phyloP scores from a whole-genome alignment of 92 coral and sea anemone genomes.

The Zoanthus sociatus region DNA sequence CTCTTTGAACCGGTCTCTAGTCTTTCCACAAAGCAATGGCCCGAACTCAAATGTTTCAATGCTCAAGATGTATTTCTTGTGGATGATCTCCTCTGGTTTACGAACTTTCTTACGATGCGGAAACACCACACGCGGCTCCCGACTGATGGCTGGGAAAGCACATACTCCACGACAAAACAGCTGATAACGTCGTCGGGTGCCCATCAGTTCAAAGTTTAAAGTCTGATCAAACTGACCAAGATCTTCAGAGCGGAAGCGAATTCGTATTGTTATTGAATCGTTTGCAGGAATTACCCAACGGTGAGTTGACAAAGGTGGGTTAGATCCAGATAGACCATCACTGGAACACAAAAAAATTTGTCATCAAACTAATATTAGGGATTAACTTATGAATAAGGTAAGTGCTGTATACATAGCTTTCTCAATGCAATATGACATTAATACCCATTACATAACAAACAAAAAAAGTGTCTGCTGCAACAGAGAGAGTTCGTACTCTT shows the following conservation, averaged over 20 bases:
- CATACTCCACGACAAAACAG: slow-evolving; percentile 98
- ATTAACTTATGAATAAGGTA: too few relatives aligned
- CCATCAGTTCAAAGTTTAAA: slow-evolving; percentile 94
- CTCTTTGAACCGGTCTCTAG: slow-evolving; percentile 94
- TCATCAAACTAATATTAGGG: too few relatives aligned
- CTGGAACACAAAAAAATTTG: slow-evolving; percentile 15
- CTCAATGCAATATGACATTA: too few relatives aligned
- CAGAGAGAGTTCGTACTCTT: too few relatives aligned
- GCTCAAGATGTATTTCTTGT: slow-evolving; percentile 93
- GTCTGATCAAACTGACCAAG: slow-evolving; percentile 99
- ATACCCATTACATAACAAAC: too few relatives aligned
- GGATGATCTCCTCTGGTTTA: slow-evolving; percentile 96
- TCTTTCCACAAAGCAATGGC: slow-evolving; percentile 94
- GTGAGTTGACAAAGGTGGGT: slow-evolving; percentile 82
- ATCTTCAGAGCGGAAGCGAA: slow-evolving; percentile 95
- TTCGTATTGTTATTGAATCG: slow-evolving; percentile 77
- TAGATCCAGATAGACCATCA: slow-evolving; percentile 63
- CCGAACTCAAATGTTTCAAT: slow-evolving; percentile 97
- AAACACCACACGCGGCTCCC: slow-evolving; percentile 98
- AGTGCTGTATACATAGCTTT: too few relatives aligned
- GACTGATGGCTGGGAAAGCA: slow-evolving; percentile 96
- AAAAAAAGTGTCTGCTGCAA: too few relatives aligned
- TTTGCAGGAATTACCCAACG: slow-evolving; percentile 97
- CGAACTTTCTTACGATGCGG: slow-evolving; percentile 95
- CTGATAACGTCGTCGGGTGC: slow-evolving; percentile 98